Conservation (phyloP, 2,888 invertebrate genomes). For the Cephus pygmeus region DNA sequence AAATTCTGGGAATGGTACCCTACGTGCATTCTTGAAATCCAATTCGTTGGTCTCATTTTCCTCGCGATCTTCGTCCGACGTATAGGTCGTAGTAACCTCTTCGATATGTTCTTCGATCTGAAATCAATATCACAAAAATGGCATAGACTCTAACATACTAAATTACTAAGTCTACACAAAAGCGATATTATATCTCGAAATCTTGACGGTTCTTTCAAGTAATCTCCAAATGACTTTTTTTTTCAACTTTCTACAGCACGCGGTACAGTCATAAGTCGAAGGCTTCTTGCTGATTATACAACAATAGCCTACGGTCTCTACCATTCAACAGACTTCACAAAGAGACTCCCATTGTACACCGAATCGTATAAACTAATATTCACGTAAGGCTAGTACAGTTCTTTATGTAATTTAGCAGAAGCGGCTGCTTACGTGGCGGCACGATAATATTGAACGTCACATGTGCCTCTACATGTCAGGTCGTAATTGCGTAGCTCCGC, state of each 20-base stretch:
- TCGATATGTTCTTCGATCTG: constrained; percentile 67
- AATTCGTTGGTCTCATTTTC: constrained; percentile 47
- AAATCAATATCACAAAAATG: background rate
- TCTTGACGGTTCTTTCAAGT: background rate
- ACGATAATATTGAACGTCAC: background rate
- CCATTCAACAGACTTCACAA: background rate
- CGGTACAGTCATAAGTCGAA: background rate
- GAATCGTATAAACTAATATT: background rate
- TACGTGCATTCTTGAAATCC: constrained; percentile 54
- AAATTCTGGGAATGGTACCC: constrained; percentile 77
- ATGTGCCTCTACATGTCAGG: background rate
- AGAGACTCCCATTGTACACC: background rate
- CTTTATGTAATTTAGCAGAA: background rate
- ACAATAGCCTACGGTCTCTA: background rate
- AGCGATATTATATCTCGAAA: background rate
- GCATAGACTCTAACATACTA: background rate
- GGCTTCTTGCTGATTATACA: background rate
- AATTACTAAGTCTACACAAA: background rate
- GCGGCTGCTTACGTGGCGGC: background rate
- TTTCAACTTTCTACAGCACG: background rate
- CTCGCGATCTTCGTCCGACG: constrained; percentile 56
- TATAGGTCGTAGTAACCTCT: constrained; percentile 63
- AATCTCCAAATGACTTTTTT: background rate
- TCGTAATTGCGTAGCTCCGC: background rate
- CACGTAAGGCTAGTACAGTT: background rate